Conservation (phyloP, 2,797 vertebrate species). For the Kryptopterus vitreolus region DNA sequence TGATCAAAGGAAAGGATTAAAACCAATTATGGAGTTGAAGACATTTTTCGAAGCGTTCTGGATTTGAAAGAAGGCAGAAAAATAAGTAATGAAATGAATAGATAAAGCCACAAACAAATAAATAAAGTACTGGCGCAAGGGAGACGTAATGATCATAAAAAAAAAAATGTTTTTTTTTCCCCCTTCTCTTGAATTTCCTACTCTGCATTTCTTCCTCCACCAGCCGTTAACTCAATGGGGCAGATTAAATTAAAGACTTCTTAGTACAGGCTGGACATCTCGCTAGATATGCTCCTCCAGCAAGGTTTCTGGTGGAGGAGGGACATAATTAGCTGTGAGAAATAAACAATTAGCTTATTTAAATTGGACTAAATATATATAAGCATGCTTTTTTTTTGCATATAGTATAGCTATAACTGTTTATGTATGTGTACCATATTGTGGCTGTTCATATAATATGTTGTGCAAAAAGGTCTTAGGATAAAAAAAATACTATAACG, state of each 20-base stretch:
- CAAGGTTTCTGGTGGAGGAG: slow-evolving; percentile 40
- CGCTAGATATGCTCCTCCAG: slow-evolving; percentile 42
- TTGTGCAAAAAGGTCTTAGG: too few relatives aligned
- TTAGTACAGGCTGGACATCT: slow-evolving; percentile 47
- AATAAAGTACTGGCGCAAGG: slow-evolving; percentile 65
- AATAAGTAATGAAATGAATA: slow-evolving; percentile 69
- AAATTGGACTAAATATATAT: too few relatives aligned
- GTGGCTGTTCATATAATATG: too few relatives aligned
- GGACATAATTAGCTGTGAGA: slow-evolving; percentile 74
- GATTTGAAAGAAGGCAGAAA: slow-evolving; percentile 63
- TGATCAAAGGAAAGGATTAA: slow-evolving; percentile 71
- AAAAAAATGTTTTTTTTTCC: slow-evolving; percentile 61
- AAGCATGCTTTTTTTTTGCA: too few relatives aligned
- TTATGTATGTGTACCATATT: too few relatives aligned
- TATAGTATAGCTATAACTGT: too few relatives aligned
- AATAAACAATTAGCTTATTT: slow-evolving; percentile 69
- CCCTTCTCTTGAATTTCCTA: slow-evolving; percentile 52
- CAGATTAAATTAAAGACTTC: slow-evolving; percentile 55
- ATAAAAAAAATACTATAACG: too few relatives aligned
- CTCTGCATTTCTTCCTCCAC: slow-evolving; percentile 32
- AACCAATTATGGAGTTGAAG: slow-evolving; percentile 63
- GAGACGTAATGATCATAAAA: slow-evolving; percentile 67
- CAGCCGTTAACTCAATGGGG: slow-evolving; percentile 49
- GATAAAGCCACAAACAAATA: slow-evolving; percentile 71
- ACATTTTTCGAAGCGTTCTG: slow-evolving; percentile 70